phyloP scores from a whole-genome alignment of 2,888 invertebrate genomes.

The Machimus atricapillus region DNA sequence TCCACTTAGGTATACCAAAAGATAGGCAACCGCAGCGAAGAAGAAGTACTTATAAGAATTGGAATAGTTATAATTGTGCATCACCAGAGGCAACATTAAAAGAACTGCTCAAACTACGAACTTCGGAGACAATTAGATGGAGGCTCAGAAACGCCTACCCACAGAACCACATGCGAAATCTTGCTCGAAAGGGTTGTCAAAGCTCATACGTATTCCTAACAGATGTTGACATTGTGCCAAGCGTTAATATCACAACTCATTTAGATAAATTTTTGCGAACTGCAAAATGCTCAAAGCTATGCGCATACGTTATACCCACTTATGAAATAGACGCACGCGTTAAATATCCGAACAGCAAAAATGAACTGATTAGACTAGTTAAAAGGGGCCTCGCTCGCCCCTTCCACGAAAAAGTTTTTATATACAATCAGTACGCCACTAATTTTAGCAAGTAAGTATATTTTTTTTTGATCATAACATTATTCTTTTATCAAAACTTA shows the following conservation, averaged over 20 bases:
- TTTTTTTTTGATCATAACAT: background rate
- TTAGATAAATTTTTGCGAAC: constrained; percentile 72
- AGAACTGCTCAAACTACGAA: constrained; percentile 68
- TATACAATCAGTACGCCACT: constrained; percentile 90
- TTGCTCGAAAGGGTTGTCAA: constrained; percentile 85
- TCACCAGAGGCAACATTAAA: constrained; percentile 72
- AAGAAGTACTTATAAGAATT: constrained; percentile 51
- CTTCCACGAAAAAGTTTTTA: constrained; percentile 90
- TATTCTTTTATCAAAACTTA: background rate
- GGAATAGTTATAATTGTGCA: constrained; percentile 68
- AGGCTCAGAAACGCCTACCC: constrained; percentile 80
- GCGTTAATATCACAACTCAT: constrained; percentile 72
- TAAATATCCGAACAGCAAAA: constrained; percentile 81
- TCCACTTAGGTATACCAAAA: constrained; percentile 78
- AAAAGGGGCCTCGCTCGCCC: constrained; percentile 83
- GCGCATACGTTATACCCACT: constrained; percentile 90
- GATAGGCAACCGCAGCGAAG: constrained; percentile 63
- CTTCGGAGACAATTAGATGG: constrained; percentile 74
- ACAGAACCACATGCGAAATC: constrained; percentile 87
- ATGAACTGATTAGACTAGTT: constrained; percentile 76
- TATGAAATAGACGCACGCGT: constrained; percentile 85
- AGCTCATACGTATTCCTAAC: constrained; percentile 79
- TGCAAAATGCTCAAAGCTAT: constrained; percentile 62
- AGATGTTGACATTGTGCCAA: constrained; percentile 88
- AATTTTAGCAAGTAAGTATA: constrained; percentile 79